phyloP scores from a whole-genome alignment of 2,113 vertebrate species.

The Ia io region DNA sequence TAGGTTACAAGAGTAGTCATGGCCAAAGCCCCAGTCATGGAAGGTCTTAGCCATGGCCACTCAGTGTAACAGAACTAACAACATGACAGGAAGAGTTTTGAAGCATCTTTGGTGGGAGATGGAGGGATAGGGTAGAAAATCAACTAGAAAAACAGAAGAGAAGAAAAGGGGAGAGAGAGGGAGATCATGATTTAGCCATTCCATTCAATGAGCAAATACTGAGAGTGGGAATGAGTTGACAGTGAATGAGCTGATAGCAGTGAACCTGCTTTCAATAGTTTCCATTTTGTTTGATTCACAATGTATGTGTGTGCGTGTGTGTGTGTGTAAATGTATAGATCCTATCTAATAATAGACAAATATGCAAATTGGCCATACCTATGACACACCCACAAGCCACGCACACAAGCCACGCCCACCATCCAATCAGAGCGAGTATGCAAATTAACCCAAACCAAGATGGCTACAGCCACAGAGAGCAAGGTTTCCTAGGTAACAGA shows the following conservation, averaged over 20 bases:
- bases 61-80: neutral
- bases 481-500: too few species aligned
- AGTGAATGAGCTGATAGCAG: neutral
- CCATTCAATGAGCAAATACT: neutral
- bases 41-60: neutral
- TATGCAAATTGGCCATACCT: too few species aligned
- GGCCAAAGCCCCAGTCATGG: neutral
- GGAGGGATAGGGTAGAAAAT: neutral
- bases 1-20: neutral
- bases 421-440: too few species aligned
- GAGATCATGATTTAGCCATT: neutral
- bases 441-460: too few species aligned
- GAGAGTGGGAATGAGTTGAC: neutral
- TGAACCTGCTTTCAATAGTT: neutral
- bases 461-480: too few species aligned
- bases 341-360: too few species aligned
- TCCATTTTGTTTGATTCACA: neutral
- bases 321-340: too few species aligned
- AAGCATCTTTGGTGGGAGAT: neutral
- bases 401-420: too few species aligned
- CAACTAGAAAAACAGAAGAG: neutral
- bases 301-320: neutral
- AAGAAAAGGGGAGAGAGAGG: neutral
- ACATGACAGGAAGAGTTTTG: neutral
- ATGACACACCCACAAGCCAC: too few species aligned